Conservation (phyloP, 2,113 vertebrate species). For the Anhinga anhinga region DNA sequence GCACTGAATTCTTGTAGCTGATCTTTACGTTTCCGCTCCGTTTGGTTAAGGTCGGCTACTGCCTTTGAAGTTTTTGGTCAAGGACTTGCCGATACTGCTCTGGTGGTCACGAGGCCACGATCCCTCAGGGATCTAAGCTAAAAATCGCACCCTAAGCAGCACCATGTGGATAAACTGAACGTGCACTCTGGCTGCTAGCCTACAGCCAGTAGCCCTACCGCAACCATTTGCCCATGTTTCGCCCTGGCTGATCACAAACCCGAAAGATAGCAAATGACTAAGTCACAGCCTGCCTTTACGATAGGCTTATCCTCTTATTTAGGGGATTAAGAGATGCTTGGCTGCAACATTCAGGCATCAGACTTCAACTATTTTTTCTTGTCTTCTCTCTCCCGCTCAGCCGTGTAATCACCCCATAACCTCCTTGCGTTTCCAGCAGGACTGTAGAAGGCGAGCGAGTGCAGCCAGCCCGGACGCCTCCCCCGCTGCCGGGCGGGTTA, state of each 20-base stretch:
- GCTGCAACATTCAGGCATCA: too few relatives aligned
- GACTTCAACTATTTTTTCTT: not conserved
- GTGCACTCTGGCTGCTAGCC: not conserved
- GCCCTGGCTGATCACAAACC: not conserved
- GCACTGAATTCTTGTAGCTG: not conserved
- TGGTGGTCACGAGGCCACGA: not conserved
- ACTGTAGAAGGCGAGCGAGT: not conserved
- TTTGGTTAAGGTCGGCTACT: not conserved
- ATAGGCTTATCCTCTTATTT: not conserved
- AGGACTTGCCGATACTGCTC: not conserved
- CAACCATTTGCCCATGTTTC: rapidly evolving
- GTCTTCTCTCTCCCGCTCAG: not conserved
- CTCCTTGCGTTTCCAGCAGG: not conserved
- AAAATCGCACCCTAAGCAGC: not conserved
- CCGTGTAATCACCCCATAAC: not conserved
- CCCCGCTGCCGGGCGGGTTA: not conserved
- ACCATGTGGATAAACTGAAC: rapidly evolving
- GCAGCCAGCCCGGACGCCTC: not conserved
- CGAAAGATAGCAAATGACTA: not conserved
- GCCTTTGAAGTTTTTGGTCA: not conserved
- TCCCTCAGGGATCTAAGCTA: too few relatives aligned
- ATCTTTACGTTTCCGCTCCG: not conserved
- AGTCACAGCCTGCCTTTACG: not conserved
- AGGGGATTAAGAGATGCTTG: too few relatives aligned
- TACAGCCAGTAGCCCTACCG: too few relatives aligned